Percentiles rank a stretch among this genome's conserved stretches.
Evolutionary conservation across 2,797 vertebrate species (phyloP).

Genomic region (Amazonetta brasiliensis): DNA sequence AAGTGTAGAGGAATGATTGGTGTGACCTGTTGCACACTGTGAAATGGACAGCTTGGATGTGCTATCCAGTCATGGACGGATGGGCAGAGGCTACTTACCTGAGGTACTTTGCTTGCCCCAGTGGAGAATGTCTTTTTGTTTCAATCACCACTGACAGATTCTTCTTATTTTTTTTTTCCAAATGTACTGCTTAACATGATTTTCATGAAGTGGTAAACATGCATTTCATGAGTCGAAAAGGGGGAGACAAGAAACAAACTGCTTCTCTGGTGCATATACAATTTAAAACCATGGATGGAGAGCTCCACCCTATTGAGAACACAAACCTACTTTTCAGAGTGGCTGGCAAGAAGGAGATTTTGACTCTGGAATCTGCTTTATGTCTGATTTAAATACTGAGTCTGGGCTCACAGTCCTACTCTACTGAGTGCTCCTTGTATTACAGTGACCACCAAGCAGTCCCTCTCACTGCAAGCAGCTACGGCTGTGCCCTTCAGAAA

Average conservation of each 20-base stretch:
- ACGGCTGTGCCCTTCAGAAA: not conserved
- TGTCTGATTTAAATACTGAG: not conserved
- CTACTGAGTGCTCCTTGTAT: not conserved
- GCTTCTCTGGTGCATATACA: not conserved
- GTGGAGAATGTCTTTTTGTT: not conserved
- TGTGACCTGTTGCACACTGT: not conserved
- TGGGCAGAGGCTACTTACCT: not conserved
- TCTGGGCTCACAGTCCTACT: not conserved
- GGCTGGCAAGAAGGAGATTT: not conserved
- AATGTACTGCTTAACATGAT: not conserved
- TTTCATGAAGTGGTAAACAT: not conserved
- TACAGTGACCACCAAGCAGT: not conserved
- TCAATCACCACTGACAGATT: not conserved
- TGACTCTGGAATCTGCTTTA: not conserved
- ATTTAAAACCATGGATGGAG: not conserved
- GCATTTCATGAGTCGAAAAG: not conserved
- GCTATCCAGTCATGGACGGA: not conserved
- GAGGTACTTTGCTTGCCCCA: not conserved
- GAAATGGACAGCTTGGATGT: not conserved
- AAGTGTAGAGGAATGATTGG: not conserved
- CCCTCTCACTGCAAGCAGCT: not conserved
- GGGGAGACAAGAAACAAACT: not conserved
- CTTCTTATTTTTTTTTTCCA: not conserved
- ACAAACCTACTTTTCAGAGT: not conserved
- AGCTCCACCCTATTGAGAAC: not conserved